Percentiles rank a stretch among this genome's conserved stretches.
phyloP scores from a whole-genome alignment of 2,888 invertebrate species.

The Coelopa pilipes region DNA sequence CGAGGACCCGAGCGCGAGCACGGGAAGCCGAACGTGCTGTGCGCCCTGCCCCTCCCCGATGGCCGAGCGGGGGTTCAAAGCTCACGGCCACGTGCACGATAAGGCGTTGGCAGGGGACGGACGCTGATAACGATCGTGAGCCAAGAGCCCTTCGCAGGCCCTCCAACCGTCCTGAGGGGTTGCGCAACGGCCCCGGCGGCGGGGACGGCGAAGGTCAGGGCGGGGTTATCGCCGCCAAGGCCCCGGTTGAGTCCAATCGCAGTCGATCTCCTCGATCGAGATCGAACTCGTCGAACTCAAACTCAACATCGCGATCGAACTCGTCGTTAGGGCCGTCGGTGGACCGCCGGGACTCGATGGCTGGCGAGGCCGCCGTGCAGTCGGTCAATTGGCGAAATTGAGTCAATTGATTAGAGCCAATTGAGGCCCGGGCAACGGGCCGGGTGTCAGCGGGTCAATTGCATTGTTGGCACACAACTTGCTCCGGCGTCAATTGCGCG shows the following conservation, averaged over 20 bases:
- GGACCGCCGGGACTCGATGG: background rate
- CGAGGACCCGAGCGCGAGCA: background rate
- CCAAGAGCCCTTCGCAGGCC: too few species aligned
- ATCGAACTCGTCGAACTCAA: too few species aligned
- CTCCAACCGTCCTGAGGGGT: too few species aligned
- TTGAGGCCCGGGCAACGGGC: background rate
- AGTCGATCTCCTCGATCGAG: too few species aligned
- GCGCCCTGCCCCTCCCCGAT: background rate
- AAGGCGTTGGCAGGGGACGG: background rate
- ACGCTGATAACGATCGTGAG: too few species aligned
- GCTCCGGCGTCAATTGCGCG: background rate
- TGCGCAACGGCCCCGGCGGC: too few species aligned
- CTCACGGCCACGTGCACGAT: background rate
- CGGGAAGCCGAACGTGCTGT: background rate
- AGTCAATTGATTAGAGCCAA: slow-evolving; percentile 13
- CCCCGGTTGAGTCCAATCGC: too few species aligned
- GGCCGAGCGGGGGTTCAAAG: background rate
- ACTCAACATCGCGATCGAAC: too few species aligned
- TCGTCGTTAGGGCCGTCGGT: too few species aligned
- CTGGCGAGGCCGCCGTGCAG: too few species aligned
- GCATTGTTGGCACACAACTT: slow-evolving; percentile 40
- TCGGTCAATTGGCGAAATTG: background rate
- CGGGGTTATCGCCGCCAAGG: too few species aligned
- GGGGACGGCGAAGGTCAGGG: too few species aligned
- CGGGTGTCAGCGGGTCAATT: slow-evolving; percentile 41